Evolutionary conservation across 2,888 invertebrate genomes (phyloP).

Genomic region (Cephus nigrinus): DNA sequence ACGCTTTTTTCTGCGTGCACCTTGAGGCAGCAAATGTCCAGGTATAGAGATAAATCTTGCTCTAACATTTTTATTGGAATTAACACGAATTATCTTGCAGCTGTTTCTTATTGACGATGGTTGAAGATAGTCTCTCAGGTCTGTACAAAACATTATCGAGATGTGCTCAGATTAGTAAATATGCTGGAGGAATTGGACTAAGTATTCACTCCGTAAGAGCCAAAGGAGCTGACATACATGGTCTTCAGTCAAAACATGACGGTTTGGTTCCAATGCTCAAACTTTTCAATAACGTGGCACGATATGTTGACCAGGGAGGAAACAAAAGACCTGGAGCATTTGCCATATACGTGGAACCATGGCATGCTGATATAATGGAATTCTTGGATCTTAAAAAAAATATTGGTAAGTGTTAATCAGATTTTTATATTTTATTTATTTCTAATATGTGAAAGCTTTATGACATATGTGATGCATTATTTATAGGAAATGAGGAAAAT

Average conservation of each 20-base stretch:
- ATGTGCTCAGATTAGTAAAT: constrained; percentile 73
- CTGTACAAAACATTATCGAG: constrained; percentile 71
- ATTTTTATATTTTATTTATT: neutral
- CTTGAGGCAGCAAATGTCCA: constrained; percentile 72
- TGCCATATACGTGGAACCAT: constrained; percentile 75
- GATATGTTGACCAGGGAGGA: constrained; percentile 74
- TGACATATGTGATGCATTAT: constrained; percentile 38
- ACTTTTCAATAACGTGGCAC: constrained; percentile 72
- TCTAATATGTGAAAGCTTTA: neutral
- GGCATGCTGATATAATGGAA: constrained; percentile 74
- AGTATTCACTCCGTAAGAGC: constrained; percentile 73
- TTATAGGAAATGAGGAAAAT: constrained; percentile 85
- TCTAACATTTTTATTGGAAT: neutral
- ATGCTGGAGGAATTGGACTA: constrained; percentile 74
- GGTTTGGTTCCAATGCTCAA: constrained; percentile 74
- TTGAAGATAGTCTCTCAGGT: constrained; percentile 72
- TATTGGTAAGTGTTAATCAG: constrained; percentile 60
- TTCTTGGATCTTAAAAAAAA: constrained; percentile 73
- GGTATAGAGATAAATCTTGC: constrained; percentile 57
- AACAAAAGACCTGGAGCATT: constrained; percentile 75
- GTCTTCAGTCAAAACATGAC: constrained; percentile 73
- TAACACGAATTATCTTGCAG: neutral
- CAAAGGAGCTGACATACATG: constrained; percentile 71
- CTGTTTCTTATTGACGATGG: constrained; percentile 73
- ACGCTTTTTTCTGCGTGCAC: constrained; percentile 75